phyloP scores from a whole-genome alignment of 2,113 vertebrate species.

The Saimiri boliviensis region DNA sequence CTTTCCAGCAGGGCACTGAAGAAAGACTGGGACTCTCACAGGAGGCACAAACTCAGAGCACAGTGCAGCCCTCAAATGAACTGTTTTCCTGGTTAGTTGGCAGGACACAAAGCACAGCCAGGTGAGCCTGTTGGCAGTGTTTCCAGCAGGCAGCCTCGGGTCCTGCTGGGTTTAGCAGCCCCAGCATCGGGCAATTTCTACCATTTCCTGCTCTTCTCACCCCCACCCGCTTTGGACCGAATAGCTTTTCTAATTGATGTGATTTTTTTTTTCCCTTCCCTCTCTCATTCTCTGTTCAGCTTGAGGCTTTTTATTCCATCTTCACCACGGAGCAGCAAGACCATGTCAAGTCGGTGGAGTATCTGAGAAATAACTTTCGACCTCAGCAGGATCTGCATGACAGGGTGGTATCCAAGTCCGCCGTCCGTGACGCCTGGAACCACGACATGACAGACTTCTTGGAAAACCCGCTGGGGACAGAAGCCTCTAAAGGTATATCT shows the following conservation, averaged over 20 bases:
- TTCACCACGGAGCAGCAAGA: constrained; percentile 99
- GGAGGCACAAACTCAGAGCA: not conserved
- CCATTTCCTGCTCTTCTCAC: constrained; percentile 70
- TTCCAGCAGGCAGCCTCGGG: constrained; percentile 69
- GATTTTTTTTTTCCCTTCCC: constrained; percentile 51
- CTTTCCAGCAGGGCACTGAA: not conserved
- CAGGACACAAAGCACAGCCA: constrained; percentile 58
- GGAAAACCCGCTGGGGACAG: constrained; percentile 90
- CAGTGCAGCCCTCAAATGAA: not conserved
- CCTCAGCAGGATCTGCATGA: constrained; percentile 92
- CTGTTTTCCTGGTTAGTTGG: constrained; percentile 32
- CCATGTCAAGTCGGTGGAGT: constrained; percentile 98
- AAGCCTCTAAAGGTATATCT: constrained; percentile 94
- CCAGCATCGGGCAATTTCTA: constrained; percentile 65
- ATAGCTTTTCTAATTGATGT: constrained; percentile 77
- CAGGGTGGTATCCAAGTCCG: constrained; percentile 94
- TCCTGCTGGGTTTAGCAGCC: constrained; percentile 66
- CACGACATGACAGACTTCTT: constrained; percentile 90
- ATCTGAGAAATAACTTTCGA: constrained; percentile 97
- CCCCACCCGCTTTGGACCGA: constrained; percentile 52
- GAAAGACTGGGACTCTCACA: not conserved
- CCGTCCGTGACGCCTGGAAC: constrained; percentile 94
- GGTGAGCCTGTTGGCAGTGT: constrained; percentile 64
- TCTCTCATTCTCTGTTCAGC: constrained; percentile 81
- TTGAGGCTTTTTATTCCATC: constrained; percentile 98